These are phyloP conservation scores for Eulemur macaco DNA, from an alignment of 2,113 vertebrate genomes.

Conservation along the genomic window DNA sequence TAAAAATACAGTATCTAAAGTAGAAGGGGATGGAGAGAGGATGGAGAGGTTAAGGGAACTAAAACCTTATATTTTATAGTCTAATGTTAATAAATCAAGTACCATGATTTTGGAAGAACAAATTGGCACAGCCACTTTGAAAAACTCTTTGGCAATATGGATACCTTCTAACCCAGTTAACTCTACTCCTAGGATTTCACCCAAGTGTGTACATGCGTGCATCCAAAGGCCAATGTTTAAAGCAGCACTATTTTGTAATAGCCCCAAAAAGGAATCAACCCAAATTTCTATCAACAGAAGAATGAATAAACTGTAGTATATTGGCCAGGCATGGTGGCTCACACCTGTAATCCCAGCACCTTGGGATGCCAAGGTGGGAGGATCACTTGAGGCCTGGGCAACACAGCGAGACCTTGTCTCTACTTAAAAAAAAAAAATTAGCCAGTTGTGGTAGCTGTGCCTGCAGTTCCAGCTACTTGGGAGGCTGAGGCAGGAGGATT, in stretches of 20 bases:
- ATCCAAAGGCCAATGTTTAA: constrained; percentile 36
- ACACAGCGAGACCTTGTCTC: too few species aligned
- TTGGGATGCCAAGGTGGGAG: too few species aligned
- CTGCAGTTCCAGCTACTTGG: too few species aligned
- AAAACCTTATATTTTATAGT: constrained; percentile 20
- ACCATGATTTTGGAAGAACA: constrained; percentile 43
- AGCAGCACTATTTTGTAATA: not conserved
- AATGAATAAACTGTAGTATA: not conserved
- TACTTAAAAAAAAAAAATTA: too few species aligned
- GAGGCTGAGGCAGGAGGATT: too few species aligned
- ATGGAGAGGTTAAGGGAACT: not conserved
- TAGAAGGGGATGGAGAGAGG: not conserved
- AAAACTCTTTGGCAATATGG: constrained; percentile 31
- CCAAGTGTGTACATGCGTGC: constrained; percentile 15
- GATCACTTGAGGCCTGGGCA: too few species aligned
- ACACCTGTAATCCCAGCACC: too few species aligned
- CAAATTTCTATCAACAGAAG: constrained; percentile 33
- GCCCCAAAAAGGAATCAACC: not conserved
- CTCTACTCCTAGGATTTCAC: constrained; percentile 23
- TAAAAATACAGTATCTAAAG: constrained; percentile 22
- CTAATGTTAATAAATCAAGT: constrained; percentile 25
- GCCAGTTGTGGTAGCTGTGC: too few species aligned
- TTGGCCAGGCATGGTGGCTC: too few species aligned
- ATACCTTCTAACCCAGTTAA: constrained; percentile 46
- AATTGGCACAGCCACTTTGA: constrained; percentile 38